Conservation (phyloP, 1,140 invertebrate species). For the Drosophila santomea region DNA sequence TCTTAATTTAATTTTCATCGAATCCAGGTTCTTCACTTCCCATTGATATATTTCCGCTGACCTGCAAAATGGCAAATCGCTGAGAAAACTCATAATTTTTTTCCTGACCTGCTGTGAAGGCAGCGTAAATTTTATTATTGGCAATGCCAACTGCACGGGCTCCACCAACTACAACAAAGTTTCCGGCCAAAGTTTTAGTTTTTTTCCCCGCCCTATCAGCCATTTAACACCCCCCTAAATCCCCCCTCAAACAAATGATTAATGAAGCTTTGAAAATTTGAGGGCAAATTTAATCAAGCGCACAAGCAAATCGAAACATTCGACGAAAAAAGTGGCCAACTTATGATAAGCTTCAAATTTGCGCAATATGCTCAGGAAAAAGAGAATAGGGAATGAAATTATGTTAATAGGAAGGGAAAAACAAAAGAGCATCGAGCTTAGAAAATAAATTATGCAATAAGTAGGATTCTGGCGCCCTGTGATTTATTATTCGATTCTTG, state of each 20-base stretch:
- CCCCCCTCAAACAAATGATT: conserved; percentile 62
- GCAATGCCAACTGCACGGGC: conserved; percentile 71
- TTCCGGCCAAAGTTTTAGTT: conserved; percentile 42
- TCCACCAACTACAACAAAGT: conserved; percentile 47
- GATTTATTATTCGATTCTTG: conserved; percentile 79
- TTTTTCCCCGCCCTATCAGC: conserved; percentile 16
- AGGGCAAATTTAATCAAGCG: conserved; percentile 80
- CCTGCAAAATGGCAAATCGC: conserved; percentile 40
- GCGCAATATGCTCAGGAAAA: conserved; percentile 55
- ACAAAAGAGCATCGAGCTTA: conserved; percentile 58
- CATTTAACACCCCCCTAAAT: background rate
- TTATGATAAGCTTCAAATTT: conserved; percentile 80
- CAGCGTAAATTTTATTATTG: conserved; percentile 74
- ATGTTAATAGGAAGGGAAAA: conserved; percentile 23
- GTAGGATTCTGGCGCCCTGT: conserved; percentile 28
- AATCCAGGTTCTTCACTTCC: conserved; percentile 12
- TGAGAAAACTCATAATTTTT: conserved; percentile 44
- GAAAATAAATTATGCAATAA: conserved; percentile 72
- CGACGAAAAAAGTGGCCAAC: conserved; percentile 49
- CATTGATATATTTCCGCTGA: conserved; percentile 18
- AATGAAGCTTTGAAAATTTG: conserved; percentile 76
- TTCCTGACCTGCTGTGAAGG: conserved; percentile 33
- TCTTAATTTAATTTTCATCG: conserved; percentile 63
- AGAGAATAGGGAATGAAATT: conserved; percentile 31
- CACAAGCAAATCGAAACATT: conserved; percentile 73